A percentile compares a stretch with the other conserved stretches of the same genome.
Evolutionary conservation across 2,888 invertebrate genomes (phyloP).

Genomic region (Lycocerus yunnanus): DNA sequence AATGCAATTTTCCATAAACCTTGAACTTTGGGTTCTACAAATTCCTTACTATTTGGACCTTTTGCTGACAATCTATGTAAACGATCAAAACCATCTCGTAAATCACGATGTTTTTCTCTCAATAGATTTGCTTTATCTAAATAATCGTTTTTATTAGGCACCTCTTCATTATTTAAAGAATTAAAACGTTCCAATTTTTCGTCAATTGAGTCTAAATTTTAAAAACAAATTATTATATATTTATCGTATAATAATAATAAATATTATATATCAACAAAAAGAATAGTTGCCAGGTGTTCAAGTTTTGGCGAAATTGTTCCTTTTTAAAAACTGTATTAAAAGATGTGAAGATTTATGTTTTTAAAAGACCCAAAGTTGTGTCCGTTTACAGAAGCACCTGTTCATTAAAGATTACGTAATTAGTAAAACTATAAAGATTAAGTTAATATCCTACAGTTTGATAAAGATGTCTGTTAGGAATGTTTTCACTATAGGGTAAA

Average conservation of each 20-base stretch:
- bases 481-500: too few relatives aligned
- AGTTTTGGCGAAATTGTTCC: neutral
- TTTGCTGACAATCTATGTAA: conserved; percentile 74
- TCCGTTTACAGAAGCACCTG: too few relatives aligned
- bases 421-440: too few relatives aligned
- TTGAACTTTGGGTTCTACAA: conserved; percentile 89
- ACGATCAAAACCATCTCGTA: conserved; percentile 80
- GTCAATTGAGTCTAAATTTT: conserved; percentile 68
- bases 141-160: conserved; percentile 65
- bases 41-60: conserved; percentile 82
- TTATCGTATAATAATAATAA: too few relatives aligned
- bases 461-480: too few relatives aligned
- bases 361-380: too few relatives aligned
- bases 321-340: too few relatives aligned
- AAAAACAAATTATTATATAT: neutral
- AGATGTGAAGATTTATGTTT: too few relatives aligned
- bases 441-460: too few relatives aligned
- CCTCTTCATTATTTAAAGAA: conserved; percentile 63
- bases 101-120: conserved; percentile 73
- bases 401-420: too few relatives aligned
- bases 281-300: neutral
- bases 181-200: conserved; percentile 76
- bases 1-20: conserved; percentile 85
- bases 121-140: conserved; percentile 70
- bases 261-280: neutral